Base-by-base conservation (phyloP, 2,888 invertebrate species). In the Campoletis raptor region DNA sequence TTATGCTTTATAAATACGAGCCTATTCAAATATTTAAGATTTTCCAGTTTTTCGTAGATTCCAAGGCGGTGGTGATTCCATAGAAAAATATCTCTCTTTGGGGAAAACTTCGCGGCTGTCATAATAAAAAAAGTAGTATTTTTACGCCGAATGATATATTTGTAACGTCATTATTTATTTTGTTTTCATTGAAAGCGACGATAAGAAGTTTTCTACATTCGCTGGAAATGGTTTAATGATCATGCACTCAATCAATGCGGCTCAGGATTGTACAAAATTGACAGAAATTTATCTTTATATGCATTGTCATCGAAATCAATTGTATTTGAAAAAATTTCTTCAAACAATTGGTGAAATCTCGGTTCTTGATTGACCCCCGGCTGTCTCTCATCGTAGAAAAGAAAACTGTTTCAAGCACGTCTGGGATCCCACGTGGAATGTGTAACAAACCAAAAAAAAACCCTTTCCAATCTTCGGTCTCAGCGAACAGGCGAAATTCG, bases 401-500 rank as follows among this genome's bases (percentile, higher is more conserved):
- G 30, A 36, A 57, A 30, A 45, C 30, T 57, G n/a, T 54, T 57
- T 42, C n/a, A 61, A 57, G 70, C 69, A 77, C 67, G 54, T 67
- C 45, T 83, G 61, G 52, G 64, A 21, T 52, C 42, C 76, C 64
- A 76, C 37, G 18, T 18, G 67, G 66, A 73, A 48, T 42, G 67
- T 57, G 76, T 69, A 76, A 76, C 69, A 82, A 76, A 21, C 61
- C 10, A 21, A 64, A 81, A 81, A 84, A 81, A 66, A 80, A 81
- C 83, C 81, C 80, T 87, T 86, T 85, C 85, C 85, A 85, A 88
- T 88, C 83, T 86, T 83, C 83, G 76, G 67, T 81, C 21, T 79
- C 70, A 52, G 54, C 83, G 45, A 74, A 67, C 79, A 85, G 84
- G 83, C 87, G 84, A 88, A 85, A 81, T 81, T 84, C 76, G 66